A percentile compares a stretch with the other conserved stretches of the same genome.
Conservation (phyloP, 2,888 invertebrate species). For the Leptinotarsa haldemani region DNA sequence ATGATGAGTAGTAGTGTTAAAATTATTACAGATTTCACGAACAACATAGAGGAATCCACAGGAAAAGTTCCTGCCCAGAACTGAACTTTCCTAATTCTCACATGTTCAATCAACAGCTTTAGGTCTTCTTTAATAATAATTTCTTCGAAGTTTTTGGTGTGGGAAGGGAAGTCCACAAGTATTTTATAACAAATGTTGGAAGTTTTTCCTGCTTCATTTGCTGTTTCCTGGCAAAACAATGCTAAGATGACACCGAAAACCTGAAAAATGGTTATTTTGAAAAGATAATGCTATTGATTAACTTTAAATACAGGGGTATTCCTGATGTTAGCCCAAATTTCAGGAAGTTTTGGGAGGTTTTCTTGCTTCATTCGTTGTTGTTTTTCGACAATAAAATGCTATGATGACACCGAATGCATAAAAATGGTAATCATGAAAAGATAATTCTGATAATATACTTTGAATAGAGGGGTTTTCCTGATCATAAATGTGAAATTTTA, state of each 20-base stretch:
- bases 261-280: slow-evolving; percentile 22
- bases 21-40: slow-evolving; percentile 38
- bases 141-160: slow-evolving; percentile 26
- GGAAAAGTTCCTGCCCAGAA: slow-evolving; percentile 42
- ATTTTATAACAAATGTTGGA: slow-evolving; percentile 41
- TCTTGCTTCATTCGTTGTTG: no score
- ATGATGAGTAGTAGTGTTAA: slow-evolving; percentile 40
- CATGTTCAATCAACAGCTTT: slow-evolving; percentile 41
- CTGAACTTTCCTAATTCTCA: slow-evolving; percentile 34
- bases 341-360: no score
- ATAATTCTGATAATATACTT: no score
- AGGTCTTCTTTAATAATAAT: slow-evolving; percentile 38
- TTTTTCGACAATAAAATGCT: no score
- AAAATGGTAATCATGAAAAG: no score
- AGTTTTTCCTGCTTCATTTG: slow-evolving; percentile 37
- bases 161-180: slow-evolving; percentile 33
- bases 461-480: no score
- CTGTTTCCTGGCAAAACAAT: slow-evolving; percentile 33
- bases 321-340: no score
- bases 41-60: slow-evolving; percentile 40
- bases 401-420: no score
- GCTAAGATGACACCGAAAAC: slow-evolving; percentile 33
- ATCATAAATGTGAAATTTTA: no score
- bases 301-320: no score
- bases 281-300: no score